Evolutionary conservation across 2,797 vertebrate genomes (phyloP).

Genomic region (Sebastolobus altivelis): DNA sequence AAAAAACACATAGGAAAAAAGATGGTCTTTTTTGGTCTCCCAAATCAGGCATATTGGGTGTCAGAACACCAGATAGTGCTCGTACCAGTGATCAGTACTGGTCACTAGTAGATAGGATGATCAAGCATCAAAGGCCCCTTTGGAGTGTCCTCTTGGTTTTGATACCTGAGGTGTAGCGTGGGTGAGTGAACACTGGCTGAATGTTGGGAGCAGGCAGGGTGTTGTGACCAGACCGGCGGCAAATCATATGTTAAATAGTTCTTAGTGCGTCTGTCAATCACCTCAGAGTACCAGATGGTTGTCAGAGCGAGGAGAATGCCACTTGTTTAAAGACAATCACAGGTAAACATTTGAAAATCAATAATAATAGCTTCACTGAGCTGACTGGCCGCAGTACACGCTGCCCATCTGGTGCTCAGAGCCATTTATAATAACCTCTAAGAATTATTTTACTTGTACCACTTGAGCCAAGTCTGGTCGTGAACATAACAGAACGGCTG

Average conservation of each 20-base stretch:
- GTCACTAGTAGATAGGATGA: conserved; percentile 56
- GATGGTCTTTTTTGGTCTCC: conserved; percentile 74
- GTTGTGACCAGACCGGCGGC: conserved; percentile 30
- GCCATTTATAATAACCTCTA: conserved; percentile 26
- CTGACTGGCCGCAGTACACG: background rate
- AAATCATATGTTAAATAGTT: conserved; percentile 3
- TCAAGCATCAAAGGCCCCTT: conserved; percentile 75
- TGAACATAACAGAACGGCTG: conserved; percentile 31
- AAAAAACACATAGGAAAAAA: conserved; percentile 50
- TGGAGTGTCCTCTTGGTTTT: conserved; percentile 72
- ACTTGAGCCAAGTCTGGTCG: conserved; percentile 37
- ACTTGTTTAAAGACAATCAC: conserved; percentile 11
- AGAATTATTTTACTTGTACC: conserved; percentile 21
- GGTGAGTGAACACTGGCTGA: conserved; percentile 69
- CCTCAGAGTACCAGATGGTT: background rate
- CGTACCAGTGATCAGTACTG: conserved; percentile 44
- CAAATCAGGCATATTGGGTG: conserved; percentile 75
- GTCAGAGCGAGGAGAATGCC: background rate
- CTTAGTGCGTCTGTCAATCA: background rate
- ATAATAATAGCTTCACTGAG: background rate
- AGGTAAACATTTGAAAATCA: conserved; percentile 15
- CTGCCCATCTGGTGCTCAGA: conserved; percentile 29
- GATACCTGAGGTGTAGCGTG: conserved; percentile 73
- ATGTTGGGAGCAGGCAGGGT: conserved; percentile 47
- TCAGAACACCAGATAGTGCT: conserved; percentile 64